Evolutionary conservation across 2,113 vertebrate genomes (phyloP).

Genomic region (Sinocyclocheilus maitianheensis): DNA sequence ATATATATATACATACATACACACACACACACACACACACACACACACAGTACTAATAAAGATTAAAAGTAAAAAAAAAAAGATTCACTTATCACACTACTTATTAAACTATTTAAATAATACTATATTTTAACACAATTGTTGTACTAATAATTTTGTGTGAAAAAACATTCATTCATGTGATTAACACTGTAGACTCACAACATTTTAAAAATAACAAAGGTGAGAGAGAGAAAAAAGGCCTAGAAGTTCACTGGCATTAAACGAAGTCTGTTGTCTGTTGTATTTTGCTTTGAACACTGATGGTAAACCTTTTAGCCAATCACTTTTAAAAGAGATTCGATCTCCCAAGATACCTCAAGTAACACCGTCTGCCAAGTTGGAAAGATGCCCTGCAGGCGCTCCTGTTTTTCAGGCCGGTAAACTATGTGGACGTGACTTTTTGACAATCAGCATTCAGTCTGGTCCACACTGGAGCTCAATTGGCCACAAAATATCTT

Average conservation of each 20-base stretch:
- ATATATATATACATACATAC: too few relatives aligned
- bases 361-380: background rate
- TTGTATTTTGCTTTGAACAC: background rate
- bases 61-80: background rate
- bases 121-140: background rate
- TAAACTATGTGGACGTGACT: background rate
- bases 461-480: background rate
- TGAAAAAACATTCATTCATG: too few relatives aligned
- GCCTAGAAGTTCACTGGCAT: background rate
- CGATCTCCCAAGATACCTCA: background rate
- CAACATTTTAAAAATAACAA: background rate
- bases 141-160: background rate
- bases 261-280: background rate
- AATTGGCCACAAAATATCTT: background rate
- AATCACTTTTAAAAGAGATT: constrained; percentile 8
- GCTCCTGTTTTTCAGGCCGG: background rate
- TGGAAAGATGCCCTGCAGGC: background rate
- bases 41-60: background rate
- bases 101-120: background rate
- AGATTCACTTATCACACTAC: background rate
- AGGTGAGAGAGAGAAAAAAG: background rate
- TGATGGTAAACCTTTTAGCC: background rate
- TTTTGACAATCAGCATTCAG: background rate
- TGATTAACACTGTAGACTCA: too few relatives aligned
- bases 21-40: too few relatives aligned